Percentiles rank a stretch among this genome's conserved stretches.
Conservation (phyloP, 30 jellyfish, hydroid and myxozoan genomes). For the Hydra vulgaris region DNA sequence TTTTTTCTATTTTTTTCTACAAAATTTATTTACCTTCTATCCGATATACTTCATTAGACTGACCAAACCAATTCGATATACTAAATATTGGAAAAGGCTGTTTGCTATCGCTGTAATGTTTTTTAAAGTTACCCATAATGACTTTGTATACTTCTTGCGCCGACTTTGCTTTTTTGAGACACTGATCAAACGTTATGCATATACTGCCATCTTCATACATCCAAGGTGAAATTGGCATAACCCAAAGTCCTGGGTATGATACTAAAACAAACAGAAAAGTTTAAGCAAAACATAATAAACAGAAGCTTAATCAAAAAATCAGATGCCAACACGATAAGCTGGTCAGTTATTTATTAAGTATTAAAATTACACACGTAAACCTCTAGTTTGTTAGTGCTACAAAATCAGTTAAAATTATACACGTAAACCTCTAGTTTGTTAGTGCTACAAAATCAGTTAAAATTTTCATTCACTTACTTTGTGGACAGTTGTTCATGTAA, state of each 20-base stretch:
- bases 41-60: not conserved
- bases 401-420: too few relatives aligned
- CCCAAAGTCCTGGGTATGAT: constrained; percentile 71
- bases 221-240: constrained; percentile 52
- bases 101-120: constrained; percentile 36
- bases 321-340: too few relatives aligned
- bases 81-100: constrained; percentile 54
- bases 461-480: not conserved
- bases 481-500: not conserved
- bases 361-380: too few relatives aligned
- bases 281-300: too few relatives aligned
- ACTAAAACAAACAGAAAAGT: constrained; percentile 31
- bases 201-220: not conserved
- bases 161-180: constrained; percentile 18
- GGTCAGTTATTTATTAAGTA: too few relatives aligned
- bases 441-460: too few relatives aligned
- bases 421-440: too few relatives aligned
- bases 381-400: too few relatives aligned
- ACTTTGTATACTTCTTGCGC: constrained; percentile 31
- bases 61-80: constrained; percentile 37
- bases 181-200: constrained; percentile 51
- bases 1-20: too few relatives aligned
- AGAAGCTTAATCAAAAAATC: too few relatives aligned
- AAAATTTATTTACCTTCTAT: not conserved
- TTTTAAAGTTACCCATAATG: constrained; percentile 35